Base-by-base conservation (phyloP, 2,113 vertebrate species). In the Paradisaea rubra region DNA sequence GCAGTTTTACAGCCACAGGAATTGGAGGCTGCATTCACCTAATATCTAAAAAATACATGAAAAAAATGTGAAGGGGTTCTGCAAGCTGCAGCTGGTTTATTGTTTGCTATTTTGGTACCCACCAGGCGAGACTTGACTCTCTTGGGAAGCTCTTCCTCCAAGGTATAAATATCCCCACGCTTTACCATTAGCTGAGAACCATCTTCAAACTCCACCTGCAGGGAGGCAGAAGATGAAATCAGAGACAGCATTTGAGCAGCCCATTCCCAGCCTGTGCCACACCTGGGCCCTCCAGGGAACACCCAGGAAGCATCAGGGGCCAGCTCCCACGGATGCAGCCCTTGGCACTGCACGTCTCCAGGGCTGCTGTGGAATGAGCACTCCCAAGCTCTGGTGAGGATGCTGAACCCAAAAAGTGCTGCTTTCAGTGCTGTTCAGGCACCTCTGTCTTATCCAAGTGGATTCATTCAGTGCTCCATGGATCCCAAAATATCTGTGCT, bases 201-300 rank as follows among this genome's bases (percentile, higher is more conserved):
- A 11, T 99, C 98, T 60, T 99, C 99, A 96, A 99, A 99, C 97
- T 99, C 99, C 14, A 99, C 99, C 99, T 99, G 97, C 44, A 42
- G 53, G 39, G 41, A 66, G 41, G 57, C 65, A 83, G 50, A 42
- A 28, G n/a, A 7, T 4, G 49, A 65, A 9, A 24, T 59, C n/a
- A 89, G 71, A 30, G 30, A 6, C 37, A 59, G 42, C 13, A 11
- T 4, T 0, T 11, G 18, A n/a, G 5, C 11, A 54, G 56, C 16
- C 61, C 82, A 2, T 6, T 44, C 23, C 76, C 61, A 50, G 39
- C 16, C 25, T 16, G 23, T 4, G 10, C 9, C 63, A 35, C 12
- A 0, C 1, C 25, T 0, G 20, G 7, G 13, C 33, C 61, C 76
- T 17, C 15, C 69, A 13, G 31, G 66, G 52, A 47, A 35, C 2